phyloP scores from a whole-genome alignment of 2,797 vertebrate species.

The Carapus acus region DNA sequence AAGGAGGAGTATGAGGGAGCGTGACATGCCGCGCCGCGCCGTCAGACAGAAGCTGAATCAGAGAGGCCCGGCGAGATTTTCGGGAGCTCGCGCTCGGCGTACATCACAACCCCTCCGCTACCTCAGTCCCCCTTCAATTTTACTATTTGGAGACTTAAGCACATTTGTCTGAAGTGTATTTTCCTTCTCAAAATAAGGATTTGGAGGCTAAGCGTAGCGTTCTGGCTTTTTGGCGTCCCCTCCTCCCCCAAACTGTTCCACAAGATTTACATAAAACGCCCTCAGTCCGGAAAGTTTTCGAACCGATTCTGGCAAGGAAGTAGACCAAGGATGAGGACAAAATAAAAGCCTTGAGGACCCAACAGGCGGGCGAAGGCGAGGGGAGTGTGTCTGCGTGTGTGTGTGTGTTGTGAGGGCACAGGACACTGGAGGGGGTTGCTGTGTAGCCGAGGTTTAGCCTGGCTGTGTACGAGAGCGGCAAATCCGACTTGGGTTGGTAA shows the following conservation, averaged over 20 bases:
- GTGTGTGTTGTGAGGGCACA: constrained; percentile 38
- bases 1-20: constrained; percentile 17
- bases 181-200: constrained; percentile 59
- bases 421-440: constrained; percentile 56
- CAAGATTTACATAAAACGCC: constrained; percentile 78
- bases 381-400: constrained; percentile 16
- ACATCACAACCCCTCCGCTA: constrained; percentile 57
- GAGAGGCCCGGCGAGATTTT: too few species aligned
- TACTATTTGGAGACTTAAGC: constrained; percentile 68
- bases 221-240: not conserved
- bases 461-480: constrained; percentile 71
- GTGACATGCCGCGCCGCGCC: constrained; percentile 29
- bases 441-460: constrained; percentile 71
- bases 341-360: constrained; percentile 70
- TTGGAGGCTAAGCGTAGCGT: constrained; percentile 67
- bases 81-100: too few species aligned
- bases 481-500: constrained; percentile 80
- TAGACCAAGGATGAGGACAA: constrained; percentile 71
- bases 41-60: constrained; percentile 41
- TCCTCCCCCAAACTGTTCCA: constrained; percentile 46
- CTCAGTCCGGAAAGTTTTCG: constrained; percentile 69
- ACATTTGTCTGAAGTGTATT: constrained; percentile 73
- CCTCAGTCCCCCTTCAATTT: constrained; percentile 58
- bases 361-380: constrained; percentile 35
- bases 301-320: constrained; percentile 73